Percentiles rank a stretch among this genome's conserved stretches.
These are phyloP conservation scores for Erebia ligea DNA, from an alignment of 2,888 invertebrate species.

Conservation along the genomic window DNA sequence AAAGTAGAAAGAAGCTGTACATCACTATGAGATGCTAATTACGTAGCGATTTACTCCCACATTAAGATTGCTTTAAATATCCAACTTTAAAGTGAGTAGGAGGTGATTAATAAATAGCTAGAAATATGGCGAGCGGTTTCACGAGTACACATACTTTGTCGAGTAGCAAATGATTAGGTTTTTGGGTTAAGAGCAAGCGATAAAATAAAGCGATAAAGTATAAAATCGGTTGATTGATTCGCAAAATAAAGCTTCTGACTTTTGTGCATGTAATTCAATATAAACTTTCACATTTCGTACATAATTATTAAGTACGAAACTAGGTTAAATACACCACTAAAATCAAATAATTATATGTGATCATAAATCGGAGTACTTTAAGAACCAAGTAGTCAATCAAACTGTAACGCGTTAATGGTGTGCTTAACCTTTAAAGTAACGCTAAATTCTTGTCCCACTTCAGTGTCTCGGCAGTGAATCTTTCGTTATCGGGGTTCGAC, in stretches of 20 bases:
- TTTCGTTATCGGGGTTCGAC: constrained; percentile 33
- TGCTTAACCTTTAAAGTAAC: constrained; percentile 37
- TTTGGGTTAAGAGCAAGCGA: constrained; percentile 32
- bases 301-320: constrained; percentile 24
- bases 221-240: constrained; percentile 28
- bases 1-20: constrained; percentile 44
- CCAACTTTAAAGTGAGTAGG: constrained; percentile 25
- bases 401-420: constrained; percentile 34
- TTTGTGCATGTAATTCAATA: constrained; percentile 18
- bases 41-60: constrained; percentile 41
- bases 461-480: constrained; percentile 31
- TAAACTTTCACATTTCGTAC: constrained; percentile 32
- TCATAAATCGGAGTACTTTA: constrained; percentile 9
- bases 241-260: constrained; percentile 25
- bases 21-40: constrained; percentile 41
- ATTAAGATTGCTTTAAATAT: constrained; percentile 40
- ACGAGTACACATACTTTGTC: constrained; percentile 19
- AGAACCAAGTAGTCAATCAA: constrained; percentile 22
- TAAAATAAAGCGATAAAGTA: constrained; percentile 34
- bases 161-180: constrained; percentile 24
- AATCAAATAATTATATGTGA: constrained; percentile 29
- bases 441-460: constrained; percentile 38
- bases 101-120: constrained; percentile 25
- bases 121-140: constrained; percentile 26
- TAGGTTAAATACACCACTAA: constrained; percentile 29